Conservation (phyloP, 2,797 vertebrate genomes). For the Centropyge bicolor region DNA sequence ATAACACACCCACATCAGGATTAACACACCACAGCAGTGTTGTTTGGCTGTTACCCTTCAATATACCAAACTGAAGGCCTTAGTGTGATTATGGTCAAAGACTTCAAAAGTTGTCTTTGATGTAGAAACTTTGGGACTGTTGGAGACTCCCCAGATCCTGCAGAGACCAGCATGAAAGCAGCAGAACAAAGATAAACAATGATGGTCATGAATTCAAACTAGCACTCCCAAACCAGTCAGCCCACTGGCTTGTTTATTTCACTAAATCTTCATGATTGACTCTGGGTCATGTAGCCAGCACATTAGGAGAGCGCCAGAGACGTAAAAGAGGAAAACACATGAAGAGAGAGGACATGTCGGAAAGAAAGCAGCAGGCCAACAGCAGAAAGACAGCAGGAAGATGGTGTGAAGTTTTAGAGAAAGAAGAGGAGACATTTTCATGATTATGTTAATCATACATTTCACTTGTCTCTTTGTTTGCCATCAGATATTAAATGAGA, state of each 20-base stretch:
- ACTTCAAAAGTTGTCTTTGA: background rate
- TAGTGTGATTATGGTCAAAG: conserved; percentile 4
- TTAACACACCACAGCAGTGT: background rate
- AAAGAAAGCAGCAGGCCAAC: conserved; percentile 4
- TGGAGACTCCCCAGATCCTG: conserved; percentile 21
- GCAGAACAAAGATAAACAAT: conserved; percentile 32
- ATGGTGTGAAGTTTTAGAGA: background rate
- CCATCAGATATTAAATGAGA: background rate
- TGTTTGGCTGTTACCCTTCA: background rate
- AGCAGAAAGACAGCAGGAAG: conserved; percentile 2
- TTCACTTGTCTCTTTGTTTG: background rate
- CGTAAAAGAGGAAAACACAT: background rate
- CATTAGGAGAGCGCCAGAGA: conserved; percentile 17
- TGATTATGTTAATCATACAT: background rate
- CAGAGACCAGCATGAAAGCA: conserved; percentile 44
- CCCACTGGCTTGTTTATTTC: conserved; percentile 31
- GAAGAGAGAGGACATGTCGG: background rate
- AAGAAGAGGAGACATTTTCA: background rate
- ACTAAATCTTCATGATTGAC: conserved; percentile 40
- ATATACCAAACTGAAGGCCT: background rate
- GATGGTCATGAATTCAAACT: conserved; percentile 22
- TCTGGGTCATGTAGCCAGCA: conserved; percentile 28
- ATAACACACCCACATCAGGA: background rate
- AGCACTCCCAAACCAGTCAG: conserved; percentile 4
- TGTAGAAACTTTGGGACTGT: conserved; percentile 11